Conservation (phyloP, 2,113 vertebrate species). For the Erpornis zantholeuca region DNA sequence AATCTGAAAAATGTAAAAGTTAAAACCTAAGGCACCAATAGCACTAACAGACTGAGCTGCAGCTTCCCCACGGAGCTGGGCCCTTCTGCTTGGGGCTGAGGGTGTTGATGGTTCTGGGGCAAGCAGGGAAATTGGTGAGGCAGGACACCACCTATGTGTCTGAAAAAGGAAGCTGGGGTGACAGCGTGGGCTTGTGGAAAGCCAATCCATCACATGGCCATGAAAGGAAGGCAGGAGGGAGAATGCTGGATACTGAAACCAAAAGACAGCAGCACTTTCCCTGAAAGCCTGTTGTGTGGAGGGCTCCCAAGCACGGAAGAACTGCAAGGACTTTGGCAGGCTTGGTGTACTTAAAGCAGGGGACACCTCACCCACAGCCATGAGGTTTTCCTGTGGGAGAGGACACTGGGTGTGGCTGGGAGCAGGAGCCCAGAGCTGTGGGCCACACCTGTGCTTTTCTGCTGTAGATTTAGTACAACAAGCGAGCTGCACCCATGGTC, state of each 20-base stretch:
- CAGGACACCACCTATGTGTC: not conserved
- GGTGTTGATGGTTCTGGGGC: accelerated
- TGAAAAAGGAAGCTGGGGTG: not conserved
- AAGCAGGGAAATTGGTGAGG: not conserved
- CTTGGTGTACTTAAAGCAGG: not conserved
- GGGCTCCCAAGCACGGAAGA: not conserved
- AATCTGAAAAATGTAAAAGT: too few relatives aligned
- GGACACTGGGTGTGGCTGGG: not conserved
- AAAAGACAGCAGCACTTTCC: not conserved
- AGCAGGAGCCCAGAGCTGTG: not conserved
- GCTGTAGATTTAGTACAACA: not conserved
- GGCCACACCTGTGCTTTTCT: not conserved
- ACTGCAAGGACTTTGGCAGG: accelerated
- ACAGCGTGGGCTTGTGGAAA: not conserved
- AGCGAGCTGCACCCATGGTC: not conserved
- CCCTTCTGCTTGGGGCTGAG: not conserved
- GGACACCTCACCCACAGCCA: accelerated
- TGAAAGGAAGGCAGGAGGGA: not conserved
- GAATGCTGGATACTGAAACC: accelerated
- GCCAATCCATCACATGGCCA: not conserved
- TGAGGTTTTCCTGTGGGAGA: not conserved
- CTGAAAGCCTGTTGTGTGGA: not conserved
- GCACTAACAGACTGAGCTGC: not conserved
- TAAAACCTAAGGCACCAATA: too few relatives aligned
- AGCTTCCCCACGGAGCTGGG: not conserved